Evolutionary conservation across 2,888 invertebrate genomes (phyloP), one percentile per base, ranked within the genome.

Genomic region (Alloscopus bannaensis): DNA sequence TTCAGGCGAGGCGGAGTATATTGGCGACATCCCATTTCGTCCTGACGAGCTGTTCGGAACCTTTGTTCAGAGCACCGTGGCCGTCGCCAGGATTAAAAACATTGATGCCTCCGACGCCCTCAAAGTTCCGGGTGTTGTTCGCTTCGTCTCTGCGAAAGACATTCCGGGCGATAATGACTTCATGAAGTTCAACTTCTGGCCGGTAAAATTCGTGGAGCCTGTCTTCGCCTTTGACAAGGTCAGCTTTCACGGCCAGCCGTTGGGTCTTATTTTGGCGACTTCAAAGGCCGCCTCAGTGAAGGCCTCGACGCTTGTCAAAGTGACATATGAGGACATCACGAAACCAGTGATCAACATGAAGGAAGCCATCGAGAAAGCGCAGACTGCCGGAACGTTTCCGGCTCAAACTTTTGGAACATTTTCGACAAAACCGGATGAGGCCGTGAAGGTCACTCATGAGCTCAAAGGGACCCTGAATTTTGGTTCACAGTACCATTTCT

Each of bases 1-100:
- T 57, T 11, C 91, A 85, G 96, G 96, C 0, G 94, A 94, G 88
- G 94, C 94, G 0, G 90, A 92, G 72, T 97, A 93, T 88, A 89
- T 93, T 20, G 93, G 93, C 87, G 96, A 96, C 87, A 89, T 94
- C 28, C 92, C 93, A 24, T 89, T 90, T 0, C 89, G 91, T 60
- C 90, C 90, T 0, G 90, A 91, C 80, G 94, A 95, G 89, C 90
- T 95, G 0, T 92, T 90, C 88, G 94, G 91, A 20, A 92, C 92
- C 3, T 93, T 94, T 86, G 94, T 94, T 0, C 88, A 91, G 1
- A 91, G 93, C 68, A 91, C 59, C 88, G 91, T 87, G 87, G 90
- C 72, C 87, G 90, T 79, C 75, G 93, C 93, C 0, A 91, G 90
- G 81, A 90, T 95, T 69, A 88, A 87, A 18, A 89, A 87, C 13